Conservation (phyloP, 2,888 invertebrate species). For the Plebejus anna region DNA sequence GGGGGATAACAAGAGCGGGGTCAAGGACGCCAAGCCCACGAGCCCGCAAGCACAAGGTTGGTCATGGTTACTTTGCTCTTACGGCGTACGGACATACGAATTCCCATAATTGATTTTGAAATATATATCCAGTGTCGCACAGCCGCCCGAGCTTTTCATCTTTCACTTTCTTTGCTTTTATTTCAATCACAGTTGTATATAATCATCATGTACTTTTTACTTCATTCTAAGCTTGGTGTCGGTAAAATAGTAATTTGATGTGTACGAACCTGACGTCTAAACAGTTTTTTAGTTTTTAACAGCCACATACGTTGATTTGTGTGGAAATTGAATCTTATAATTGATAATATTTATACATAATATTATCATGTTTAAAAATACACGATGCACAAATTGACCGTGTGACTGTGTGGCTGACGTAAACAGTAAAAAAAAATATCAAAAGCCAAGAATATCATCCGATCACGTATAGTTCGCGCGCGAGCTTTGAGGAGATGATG, state of each 20-base stretch:
- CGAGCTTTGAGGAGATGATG: too few species aligned
- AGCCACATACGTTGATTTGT: neutral
- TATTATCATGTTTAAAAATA: too few species aligned
- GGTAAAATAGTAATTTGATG: neutral
- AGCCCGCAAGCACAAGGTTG: conserved; percentile 63
- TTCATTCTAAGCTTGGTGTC: neutral
- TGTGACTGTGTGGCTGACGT: too few species aligned
- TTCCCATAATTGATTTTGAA: neutral
- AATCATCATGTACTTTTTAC: neutral
- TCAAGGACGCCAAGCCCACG: conserved; percentile 75
- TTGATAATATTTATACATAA: too few species aligned
- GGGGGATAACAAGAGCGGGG: conserved; percentile 72
- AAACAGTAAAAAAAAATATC: too few species aligned
- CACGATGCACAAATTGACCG: too few species aligned
- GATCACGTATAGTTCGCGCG: too few species aligned
- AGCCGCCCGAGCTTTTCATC: conserved; percentile 21
- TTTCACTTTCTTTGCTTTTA: conserved; percentile 22
- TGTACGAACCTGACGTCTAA: neutral
- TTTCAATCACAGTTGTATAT: neutral
- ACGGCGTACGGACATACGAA: neutral
- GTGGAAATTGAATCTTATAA: too few species aligned
- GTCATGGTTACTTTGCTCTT: conserved; percentile 43
- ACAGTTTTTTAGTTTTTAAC: neutral
- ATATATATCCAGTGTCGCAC: neutral
- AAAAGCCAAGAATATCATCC: too few species aligned